These are phyloP conservation scores for Lathamus discolor DNA, from an alignment of 2,113 vertebrate genomes.

Conservation along the genomic window DNA sequence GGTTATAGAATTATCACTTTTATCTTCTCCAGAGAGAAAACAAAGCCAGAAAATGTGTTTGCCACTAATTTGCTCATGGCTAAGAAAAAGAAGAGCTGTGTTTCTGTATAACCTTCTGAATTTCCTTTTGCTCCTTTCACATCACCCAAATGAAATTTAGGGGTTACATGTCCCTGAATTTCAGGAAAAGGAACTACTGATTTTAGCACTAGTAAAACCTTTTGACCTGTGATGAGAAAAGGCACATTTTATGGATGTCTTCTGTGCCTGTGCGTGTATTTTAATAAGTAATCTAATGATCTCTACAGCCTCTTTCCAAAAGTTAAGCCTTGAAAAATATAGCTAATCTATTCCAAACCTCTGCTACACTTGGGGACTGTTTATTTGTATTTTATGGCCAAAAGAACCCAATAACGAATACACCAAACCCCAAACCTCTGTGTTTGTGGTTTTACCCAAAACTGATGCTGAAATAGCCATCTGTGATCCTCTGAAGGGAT, in stretches of 20 bases:
- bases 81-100: background rate
- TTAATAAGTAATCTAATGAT: background rate
- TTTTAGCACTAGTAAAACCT: conserved; percentile 28
- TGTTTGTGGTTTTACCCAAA: background rate
- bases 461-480: background rate
- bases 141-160: conserved; percentile 1
- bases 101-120: background rate
- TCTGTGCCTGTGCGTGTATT: background rate
- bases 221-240: conserved; percentile 32
- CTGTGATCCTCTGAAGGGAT: background rate
- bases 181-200: conserved; percentile 15
- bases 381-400: background rate
- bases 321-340: background rate
- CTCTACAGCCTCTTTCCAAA: background rate
- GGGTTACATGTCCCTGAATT: background rate
- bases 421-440: background rate
- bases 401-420: background rate
- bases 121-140: background rate
- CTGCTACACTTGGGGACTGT: background rate
- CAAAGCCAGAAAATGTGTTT: background rate
- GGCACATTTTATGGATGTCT: background rate
- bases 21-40: background rate
- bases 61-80: background rate
- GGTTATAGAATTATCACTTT: background rate
- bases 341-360: background rate